Conservation (phyloP, 64 coral and sea anemone species). For the Montipora capricornis region DNA sequence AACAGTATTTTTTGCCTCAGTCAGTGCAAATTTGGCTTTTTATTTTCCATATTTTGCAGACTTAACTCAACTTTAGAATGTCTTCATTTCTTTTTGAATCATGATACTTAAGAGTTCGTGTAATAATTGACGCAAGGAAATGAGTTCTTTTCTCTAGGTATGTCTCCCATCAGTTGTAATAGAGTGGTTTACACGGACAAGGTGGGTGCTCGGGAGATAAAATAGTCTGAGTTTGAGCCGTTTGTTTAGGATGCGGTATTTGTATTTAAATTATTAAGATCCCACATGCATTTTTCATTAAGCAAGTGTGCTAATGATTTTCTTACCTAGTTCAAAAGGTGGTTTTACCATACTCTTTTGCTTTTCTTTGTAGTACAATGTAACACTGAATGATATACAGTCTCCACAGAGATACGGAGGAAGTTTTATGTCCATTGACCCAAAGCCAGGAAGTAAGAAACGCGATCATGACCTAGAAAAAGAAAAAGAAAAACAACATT, state of each 20-base stretch:
- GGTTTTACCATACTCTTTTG: not conserved
- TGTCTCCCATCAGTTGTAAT: constrained; percentile 1
- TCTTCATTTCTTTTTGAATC: no score
- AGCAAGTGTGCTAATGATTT: no score
- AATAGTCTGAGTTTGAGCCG: not conserved
- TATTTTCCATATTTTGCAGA: no score
- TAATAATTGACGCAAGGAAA: not conserved
- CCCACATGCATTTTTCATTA: not conserved
- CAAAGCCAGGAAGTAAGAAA: constrained; percentile 60
- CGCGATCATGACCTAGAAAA: not conserved
- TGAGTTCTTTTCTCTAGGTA: not conserved
- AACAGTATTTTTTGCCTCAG: no score
- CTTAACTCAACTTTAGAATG: no score
- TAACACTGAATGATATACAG: constrained; percentile 83
- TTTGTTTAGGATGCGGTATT: not conserved
- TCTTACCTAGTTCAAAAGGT: not conserved
- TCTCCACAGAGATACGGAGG: constrained; percentile 69
- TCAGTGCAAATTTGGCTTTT: no score
- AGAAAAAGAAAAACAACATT: not conserved
- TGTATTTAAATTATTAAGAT: no score
- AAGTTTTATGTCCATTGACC: constrained; percentile 67
- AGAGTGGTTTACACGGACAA: constrained; percentile 14
- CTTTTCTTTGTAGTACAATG: constrained; percentile 67
- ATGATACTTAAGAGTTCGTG: no score
- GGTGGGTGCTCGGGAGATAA: not conserved